A percentile compares a stretch with the other conserved stretches of the same genome.
These are phyloP conservation scores for Columba livia DNA, from an alignment of 2,113 vertebrate genomes.

Conservation along the genomic window DNA sequence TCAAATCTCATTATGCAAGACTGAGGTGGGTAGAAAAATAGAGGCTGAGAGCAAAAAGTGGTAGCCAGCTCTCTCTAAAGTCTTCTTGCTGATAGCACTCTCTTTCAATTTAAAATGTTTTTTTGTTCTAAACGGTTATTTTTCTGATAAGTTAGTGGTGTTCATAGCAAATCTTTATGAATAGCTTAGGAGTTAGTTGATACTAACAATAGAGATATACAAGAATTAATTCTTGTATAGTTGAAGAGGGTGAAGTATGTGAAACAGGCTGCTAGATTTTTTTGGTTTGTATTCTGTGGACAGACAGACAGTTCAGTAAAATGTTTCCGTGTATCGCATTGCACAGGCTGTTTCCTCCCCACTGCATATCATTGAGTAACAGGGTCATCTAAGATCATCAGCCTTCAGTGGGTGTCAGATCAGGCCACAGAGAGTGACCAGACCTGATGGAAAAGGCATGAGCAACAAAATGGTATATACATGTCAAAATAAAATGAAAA, in stretches of 20 bases:
- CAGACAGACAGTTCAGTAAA: not conserved
- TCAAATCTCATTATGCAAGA: not conserved
- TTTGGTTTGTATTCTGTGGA: not conserved
- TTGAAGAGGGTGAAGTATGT: not conserved
- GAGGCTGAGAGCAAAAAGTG: not conserved
- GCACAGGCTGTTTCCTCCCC: not conserved
- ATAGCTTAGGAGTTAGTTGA: not conserved
- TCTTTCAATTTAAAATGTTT: not conserved
- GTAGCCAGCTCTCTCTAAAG: not conserved
- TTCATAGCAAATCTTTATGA: not conserved
- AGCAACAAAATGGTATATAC: not conserved
- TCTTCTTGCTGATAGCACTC: not conserved
- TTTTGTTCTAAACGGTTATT: not conserved
- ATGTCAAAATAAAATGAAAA: not conserved
- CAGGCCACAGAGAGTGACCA: not conserved
- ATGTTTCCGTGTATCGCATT: not conserved
- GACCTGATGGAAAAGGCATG: not conserved
- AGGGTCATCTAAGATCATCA: not conserved
- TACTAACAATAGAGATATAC: not conserved
- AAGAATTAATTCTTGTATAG: not conserved
- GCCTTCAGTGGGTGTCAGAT: not conserved
- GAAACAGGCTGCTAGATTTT: not conserved
- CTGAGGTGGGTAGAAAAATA: not conserved
- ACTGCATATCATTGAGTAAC: accelerated
- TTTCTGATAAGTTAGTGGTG: not conserved